These are phyloP conservation scores for Sceloporus undulatus DNA, from an alignment of 2,113 vertebrate genomes.

Conservation along the genomic window DNA sequence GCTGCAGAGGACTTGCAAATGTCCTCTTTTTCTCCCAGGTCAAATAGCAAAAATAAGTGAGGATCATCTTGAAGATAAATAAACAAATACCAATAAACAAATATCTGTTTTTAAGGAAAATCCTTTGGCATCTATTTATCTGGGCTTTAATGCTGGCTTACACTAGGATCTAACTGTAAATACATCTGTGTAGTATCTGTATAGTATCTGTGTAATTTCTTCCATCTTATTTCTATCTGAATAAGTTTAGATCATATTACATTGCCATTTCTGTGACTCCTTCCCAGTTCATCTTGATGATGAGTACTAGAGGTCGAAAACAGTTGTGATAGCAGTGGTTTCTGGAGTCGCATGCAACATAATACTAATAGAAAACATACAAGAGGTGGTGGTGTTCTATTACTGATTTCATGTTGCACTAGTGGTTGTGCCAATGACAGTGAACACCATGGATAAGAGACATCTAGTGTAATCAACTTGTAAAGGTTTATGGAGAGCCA, in stretches of 20 bases:
- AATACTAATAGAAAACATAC: neutral
- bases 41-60: too few species aligned
- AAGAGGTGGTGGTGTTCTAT: neutral
- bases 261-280: conserved; percentile 63
- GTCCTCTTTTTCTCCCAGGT: too few species aligned
- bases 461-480: neutral
- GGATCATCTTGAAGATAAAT: too few species aligned
- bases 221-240: conserved; percentile 75
- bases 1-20: too few species aligned
- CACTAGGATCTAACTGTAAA: conserved; percentile 66
- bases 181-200: conserved; percentile 51
- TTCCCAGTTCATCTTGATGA: conserved; percentile 63
- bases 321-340: conserved; percentile 45
- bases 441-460: neutral
- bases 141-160: too few species aligned
- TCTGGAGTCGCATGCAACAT: neutral
- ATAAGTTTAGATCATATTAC: conserved; percentile 60
- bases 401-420: neutral
- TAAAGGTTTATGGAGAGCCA: too few species aligned
- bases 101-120: too few species aligned
- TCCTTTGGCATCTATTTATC: too few species aligned
- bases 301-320: conserved; percentile 23
- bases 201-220: conserved; percentile 53
- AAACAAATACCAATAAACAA: too few species aligned
- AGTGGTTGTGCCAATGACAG: neutral